These are phyloP conservation scores for Graphium colonna DNA, from an alignment of 2,888 invertebrate genomes.

Conservation along the genomic window DNA sequence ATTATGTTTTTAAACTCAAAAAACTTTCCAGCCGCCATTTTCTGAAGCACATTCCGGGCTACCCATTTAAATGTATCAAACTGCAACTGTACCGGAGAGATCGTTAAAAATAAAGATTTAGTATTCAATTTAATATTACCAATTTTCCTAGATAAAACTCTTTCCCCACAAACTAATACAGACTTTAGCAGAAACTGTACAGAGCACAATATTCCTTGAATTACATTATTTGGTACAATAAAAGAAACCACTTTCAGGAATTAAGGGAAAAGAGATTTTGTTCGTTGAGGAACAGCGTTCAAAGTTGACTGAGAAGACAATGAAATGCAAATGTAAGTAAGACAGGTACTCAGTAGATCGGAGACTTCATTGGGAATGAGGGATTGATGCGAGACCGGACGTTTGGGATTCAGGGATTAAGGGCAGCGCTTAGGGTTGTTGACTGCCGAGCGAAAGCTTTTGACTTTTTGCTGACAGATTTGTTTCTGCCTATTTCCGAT, in stretches of 20 bases:
- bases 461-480: conserved; percentile 2
- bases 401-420: conserved; percentile 19
- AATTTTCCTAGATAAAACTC: conserved; percentile 17
- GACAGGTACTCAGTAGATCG: conserved; percentile 18
- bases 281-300: neutral
- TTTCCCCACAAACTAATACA: neutral
- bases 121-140: conserved; percentile 20
- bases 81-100: conserved; percentile 11
- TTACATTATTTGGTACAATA: too few species aligned
- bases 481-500: neutral
- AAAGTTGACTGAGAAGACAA: neutral
- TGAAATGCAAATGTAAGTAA: conserved; percentile 11
- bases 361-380: conserved; percentile 28
- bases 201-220: neutral
- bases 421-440: conserved; percentile 11
- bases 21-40: conserved; percentile 3
- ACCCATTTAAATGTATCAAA: conserved; percentile 18
- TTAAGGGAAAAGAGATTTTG: too few species aligned
- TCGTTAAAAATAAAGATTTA: conserved; percentile 21
- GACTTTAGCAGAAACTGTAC: neutral
- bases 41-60: neutral
- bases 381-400: conserved; percentile 25
- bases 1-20: too few species aligned
- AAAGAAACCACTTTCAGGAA: too few species aligned
- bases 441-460: conserved; percentile 8